These are phyloP conservation scores for Takifugu flavidus DNA, from an alignment of 2,113 vertebrate genomes.

Conservation along the genomic window DNA sequence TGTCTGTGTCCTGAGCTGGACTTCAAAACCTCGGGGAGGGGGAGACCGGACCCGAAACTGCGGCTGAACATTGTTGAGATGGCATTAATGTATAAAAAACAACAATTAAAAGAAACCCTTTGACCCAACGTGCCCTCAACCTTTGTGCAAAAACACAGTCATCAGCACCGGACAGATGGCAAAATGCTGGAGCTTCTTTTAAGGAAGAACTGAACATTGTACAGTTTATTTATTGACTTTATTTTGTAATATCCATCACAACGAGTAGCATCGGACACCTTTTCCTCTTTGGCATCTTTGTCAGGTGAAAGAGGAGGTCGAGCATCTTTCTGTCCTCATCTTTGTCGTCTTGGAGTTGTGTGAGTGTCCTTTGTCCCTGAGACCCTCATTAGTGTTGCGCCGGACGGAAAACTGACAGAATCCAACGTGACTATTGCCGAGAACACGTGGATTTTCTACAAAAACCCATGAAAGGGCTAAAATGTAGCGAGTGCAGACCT, in stretches of 20 bases:
- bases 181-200: background rate
- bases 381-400: too few species aligned
- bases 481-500: constrained; percentile 46
- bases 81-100: constrained; percentile 6
- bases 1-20: constrained; percentile 11
- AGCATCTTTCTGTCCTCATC: constrained; percentile 19
- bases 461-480: constrained; percentile 60
- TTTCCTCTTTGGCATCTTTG: constrained; percentile 18
- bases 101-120: background rate
- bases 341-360: constrained; percentile 38
- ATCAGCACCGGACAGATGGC: constrained; percentile 19
- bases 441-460: constrained; percentile 31
- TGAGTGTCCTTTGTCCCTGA: constrained; percentile 46
- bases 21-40: background rate
- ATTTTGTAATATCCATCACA: constrained; percentile 40
- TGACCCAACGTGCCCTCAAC: constrained; percentile 36
- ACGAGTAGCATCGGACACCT: constrained; percentile 52
- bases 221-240: constrained; percentile 13
- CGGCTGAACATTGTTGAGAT: constrained; percentile 12
- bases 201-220: constrained; percentile 49
- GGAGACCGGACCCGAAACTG: constrained; percentile 7
- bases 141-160: constrained; percentile 41
- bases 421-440: constrained; percentile 37
- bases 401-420: constrained; percentile 13
- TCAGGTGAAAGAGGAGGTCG: constrained; percentile 14